Conservation (phyloP, 2,113 vertebrate genomes). For the Oncorhynchus tshawytscha region DNA sequence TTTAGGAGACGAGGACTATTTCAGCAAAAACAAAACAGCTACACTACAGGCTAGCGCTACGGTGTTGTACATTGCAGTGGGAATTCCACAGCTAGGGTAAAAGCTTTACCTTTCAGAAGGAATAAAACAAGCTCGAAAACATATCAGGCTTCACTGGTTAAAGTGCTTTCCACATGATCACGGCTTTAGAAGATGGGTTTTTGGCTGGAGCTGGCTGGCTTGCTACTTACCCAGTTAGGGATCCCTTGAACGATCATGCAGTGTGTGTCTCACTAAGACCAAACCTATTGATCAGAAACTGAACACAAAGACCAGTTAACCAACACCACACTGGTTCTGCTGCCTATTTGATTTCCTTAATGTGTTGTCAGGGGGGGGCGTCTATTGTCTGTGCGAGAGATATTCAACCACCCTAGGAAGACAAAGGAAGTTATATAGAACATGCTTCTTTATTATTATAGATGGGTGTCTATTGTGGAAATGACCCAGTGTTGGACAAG, state of each 20-base stretch:
- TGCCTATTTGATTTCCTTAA: too few relatives aligned
- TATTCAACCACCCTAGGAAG: too few relatives aligned
- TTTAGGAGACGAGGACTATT: neutral
- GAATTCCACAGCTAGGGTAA: neutral
- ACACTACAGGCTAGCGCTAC: neutral
- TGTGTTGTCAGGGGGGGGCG: neutral
- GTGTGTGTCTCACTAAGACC: neutral
- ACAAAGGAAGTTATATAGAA: too few relatives aligned
- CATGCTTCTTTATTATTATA: too few relatives aligned
- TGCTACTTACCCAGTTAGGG: too few relatives aligned
- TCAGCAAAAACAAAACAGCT: neutral
- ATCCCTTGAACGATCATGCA: neutral
- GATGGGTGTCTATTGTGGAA: neutral
- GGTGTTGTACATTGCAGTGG: neutral
- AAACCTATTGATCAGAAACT: too few relatives aligned
- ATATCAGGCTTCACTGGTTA: neutral
- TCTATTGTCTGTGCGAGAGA: too few relatives aligned
- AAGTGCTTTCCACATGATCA: neutral
- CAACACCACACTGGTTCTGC: too few relatives aligned
- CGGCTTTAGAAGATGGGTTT: too few relatives aligned
- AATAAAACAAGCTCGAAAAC: neutral
- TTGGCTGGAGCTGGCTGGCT: too few relatives aligned
- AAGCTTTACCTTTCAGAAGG: neutral
- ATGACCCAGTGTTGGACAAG: too few relatives aligned
- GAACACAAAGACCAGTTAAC: too few relatives aligned